Evolutionary conservation across 2,797 vertebrate genomes (phyloP), one percentile per base, ranked within the genome.

Genomic region (Thunnus albacares): DNA sequence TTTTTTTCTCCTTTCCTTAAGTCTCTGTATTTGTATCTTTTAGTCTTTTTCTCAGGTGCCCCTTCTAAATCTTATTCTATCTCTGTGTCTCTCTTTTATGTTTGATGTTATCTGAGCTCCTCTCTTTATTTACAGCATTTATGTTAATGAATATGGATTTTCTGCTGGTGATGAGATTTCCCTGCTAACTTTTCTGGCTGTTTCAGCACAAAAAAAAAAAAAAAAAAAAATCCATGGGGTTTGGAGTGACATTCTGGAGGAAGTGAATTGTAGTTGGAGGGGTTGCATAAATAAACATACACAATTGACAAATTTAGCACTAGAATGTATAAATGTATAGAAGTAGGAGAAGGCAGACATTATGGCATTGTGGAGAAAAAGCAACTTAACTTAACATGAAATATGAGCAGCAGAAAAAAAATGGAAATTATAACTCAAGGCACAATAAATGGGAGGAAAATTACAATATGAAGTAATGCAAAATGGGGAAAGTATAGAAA

Each of bases 131-230:
- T 92, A 92, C 86, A 78, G 75, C 71, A 59, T 78, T 87, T 89
- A 89, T 84, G 81, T 81, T 88, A 91, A 93, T 94, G 77, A 82
- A 65, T 88, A 92, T 93, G 26, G 91, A 92, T 92, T 88, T 88
- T 88, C 77, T 80, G 41, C 84, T 58, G 15, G 30, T 49, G 24
- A 41, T 61, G 63, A 73, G 56, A 84, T 72, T 84, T 79, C 53
- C 13, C 15, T 12, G 56, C 59, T 74, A 84, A 84, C 68, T 83
- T 90, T 89, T 84, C n/a, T 43, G 64, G 56, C 75, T 78, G 84
- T 79, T 86, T 89, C 79, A 87, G 81, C 71, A 85, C 33, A 56
- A 35, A 81, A 55, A 72, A 64, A 14, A 47, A 33, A 9, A 60
- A 71, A 41, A 22, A 53, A 55, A 52, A 13, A 66, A 70, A 63